phyloP scores from a whole-genome alignment of 2,113 vertebrate genomes.

The Tetrax tetrax region DNA sequence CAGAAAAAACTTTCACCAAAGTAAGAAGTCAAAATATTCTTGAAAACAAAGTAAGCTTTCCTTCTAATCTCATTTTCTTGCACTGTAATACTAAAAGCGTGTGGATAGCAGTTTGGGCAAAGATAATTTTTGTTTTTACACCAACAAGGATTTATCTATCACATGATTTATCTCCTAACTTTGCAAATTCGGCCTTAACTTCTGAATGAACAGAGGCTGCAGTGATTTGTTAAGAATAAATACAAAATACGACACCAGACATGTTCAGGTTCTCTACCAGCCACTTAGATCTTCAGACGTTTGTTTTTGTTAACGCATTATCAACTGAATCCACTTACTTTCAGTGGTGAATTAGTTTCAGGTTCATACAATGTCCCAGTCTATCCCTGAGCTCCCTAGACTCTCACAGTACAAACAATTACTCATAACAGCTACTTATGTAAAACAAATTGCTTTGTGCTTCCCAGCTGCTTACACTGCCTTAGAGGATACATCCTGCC shows the following conservation, averaged over 20 bases:
- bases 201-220: neutral
- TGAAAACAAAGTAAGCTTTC: neutral
- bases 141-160: neutral
- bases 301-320: neutral
- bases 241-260: rapidly evolving
- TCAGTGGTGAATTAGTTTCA: neutral
- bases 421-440: neutral
- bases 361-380: neutral
- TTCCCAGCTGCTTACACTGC: neutral
- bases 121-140: neutral
- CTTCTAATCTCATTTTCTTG: neutral
- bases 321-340: neutral
- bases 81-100: neutral
- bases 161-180: neutral
- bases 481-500: neutral
- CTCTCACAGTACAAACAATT: neutral
- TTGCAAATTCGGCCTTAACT: neutral
- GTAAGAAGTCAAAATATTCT: neutral
- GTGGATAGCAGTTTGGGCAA: neutral
- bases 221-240: neutral
- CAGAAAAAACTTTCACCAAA: neutral
- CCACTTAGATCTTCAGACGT: neutral
- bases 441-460: neutral
- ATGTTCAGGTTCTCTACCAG: neutral
- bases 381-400: neutral